Conservation (phyloP, 2,797 vertebrate genomes). For the Acipenser transmontanus region DNA sequence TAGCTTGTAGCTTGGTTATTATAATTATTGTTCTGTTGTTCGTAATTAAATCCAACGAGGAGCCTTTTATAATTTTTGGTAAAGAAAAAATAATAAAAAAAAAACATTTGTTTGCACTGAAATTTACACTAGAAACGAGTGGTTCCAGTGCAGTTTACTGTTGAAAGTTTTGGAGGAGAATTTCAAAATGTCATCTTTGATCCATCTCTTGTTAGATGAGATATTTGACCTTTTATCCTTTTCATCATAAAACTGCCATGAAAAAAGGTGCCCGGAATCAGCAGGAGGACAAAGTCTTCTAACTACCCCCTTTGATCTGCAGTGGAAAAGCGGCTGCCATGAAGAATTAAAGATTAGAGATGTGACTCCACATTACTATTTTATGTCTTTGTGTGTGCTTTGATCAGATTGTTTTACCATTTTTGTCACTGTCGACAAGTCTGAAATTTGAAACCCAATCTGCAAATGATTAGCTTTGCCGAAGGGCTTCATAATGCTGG, state of each 20-base stretch:
- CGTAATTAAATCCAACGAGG: no score
- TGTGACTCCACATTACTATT: constrained; percentile 28
- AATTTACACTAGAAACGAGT: no score
- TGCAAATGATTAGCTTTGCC: constrained; percentile 22
- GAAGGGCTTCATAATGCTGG: constrained; percentile 36
- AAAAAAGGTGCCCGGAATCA: constrained; percentile 25
- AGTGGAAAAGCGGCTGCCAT: constrained; percentile 32
- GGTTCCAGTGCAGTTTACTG: no score
- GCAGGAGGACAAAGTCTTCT: constrained; percentile 41
- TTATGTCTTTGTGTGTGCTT: constrained; percentile 25
- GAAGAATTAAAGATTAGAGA: constrained; percentile 41
- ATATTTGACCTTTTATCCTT: constrained; percentile 16
- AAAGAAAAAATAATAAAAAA: no score
- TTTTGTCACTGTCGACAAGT: constrained; percentile 22
- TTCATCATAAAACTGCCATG: constrained; percentile 15
- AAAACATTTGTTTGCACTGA: no score
- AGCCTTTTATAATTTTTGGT: no score
- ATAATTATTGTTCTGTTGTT: no score
- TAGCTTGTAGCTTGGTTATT: no score
- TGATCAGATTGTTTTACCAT: constrained; percentile 29
- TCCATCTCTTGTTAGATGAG: constrained; percentile 5
- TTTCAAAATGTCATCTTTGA: constrained; percentile 1
- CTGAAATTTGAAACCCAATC: constrained; percentile 31
- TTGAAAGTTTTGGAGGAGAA: not conserved
- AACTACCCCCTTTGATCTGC: constrained; percentile 45